A percentile compares a stretch with the other conserved stretches of the same genome.
phyloP scores from a whole-genome alignment of 2,888 invertebrate species.

The Heterodera filipjevi region DNA sequence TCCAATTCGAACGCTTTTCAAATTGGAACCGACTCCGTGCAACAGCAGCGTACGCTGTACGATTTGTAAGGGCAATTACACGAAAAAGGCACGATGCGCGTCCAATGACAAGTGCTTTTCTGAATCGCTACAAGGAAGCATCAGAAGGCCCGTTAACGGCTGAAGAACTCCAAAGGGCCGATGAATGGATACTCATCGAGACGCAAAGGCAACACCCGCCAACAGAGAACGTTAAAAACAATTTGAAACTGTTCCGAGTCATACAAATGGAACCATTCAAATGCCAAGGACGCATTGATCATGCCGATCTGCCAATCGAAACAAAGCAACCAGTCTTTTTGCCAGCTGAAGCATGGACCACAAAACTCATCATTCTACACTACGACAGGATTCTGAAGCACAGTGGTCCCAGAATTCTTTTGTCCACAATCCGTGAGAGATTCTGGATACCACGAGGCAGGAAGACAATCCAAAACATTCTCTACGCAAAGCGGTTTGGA shows the following conservation, averaged over 20 bases:
- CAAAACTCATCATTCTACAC: background rate
- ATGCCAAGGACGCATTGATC: background rate
- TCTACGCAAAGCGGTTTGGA: background rate
- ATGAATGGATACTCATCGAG: too few species aligned
- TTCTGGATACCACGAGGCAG: constrained; percentile 1
- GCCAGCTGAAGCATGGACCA: background rate
- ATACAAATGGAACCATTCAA: background rate
- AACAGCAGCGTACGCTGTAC: background rate
- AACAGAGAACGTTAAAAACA: too few species aligned
- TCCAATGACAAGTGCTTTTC: too few species aligned
- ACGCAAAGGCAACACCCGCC: too few species aligned
- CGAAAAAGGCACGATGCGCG: background rate
- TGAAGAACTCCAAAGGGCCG: too few species aligned
- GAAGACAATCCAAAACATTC: background rate
- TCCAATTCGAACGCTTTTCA: background rate
- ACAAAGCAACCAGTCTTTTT: background rate
- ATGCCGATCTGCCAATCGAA: background rate
- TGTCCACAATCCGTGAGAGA: background rate
- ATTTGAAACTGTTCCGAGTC: too few species aligned
- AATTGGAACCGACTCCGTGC: background rate
- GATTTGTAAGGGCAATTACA: background rate
- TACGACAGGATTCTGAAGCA: background rate
- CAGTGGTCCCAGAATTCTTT: background rate
- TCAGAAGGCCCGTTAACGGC: too few species aligned
- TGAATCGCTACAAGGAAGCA: too few species aligned